These are phyloP conservation scores for Lamellibrachia satsuma DNA, from an alignment of 2,888 invertebrate species.

Conservation along the genomic window DNA sequence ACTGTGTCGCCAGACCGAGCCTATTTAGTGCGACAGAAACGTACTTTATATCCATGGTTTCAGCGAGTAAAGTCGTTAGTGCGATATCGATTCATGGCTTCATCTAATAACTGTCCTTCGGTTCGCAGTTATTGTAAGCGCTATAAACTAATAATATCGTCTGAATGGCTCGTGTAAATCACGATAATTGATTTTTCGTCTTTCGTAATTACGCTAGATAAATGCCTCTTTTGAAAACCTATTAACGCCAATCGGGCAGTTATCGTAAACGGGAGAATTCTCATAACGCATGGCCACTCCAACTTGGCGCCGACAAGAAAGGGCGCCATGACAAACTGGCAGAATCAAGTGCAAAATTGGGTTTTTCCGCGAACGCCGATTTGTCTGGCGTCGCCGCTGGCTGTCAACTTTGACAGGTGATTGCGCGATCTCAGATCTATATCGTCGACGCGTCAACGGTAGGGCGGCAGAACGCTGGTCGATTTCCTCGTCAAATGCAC, in stretches of 20 bases:
- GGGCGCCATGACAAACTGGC: not conserved
- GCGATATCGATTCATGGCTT: not conserved
- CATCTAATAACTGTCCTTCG: not conserved
- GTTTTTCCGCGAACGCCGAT: not conserved
- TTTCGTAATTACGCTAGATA: constrained; percentile 12
- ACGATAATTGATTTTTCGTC: constrained; percentile 17
- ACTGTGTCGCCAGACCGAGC: not conserved
- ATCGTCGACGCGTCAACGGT: not conserved
- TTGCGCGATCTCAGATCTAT: not conserved
- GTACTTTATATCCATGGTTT: not conserved
- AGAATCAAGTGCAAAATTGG: constrained; percentile 5
- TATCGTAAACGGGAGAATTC: constrained; percentile 17
- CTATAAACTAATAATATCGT: not conserved
- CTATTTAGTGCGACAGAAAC: not conserved
- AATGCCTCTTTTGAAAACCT: not conserved
- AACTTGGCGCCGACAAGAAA: not conserved
- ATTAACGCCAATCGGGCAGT: constrained; percentile 6
- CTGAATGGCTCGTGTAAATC: not conserved
- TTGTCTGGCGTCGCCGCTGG: not conserved
- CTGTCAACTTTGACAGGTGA: not conserved
- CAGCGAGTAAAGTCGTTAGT: not conserved
- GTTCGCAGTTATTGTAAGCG: constrained; percentile 7
- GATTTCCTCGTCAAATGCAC: not conserved
- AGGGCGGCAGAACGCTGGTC: not conserved
- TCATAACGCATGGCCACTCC: not conserved